Conservation (phyloP, 2,888 invertebrate species). For the Napeogenes sylphis region DNA sequence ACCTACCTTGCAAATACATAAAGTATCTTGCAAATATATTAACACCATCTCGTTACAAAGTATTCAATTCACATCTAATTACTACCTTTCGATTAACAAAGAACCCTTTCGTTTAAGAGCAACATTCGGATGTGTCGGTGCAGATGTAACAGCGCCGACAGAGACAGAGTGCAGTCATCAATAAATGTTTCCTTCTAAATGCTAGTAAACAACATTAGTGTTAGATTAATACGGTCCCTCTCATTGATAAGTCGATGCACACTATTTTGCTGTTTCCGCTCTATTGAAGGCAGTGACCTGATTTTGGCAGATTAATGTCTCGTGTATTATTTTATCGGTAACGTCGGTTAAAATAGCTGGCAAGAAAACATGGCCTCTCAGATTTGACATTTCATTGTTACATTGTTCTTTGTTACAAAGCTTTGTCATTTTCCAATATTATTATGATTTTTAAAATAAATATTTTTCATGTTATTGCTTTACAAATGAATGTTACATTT, state of each 20-base stretch:
- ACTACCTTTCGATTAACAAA: slow-evolving; percentile 32
- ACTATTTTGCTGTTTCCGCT: slow-evolving; percentile 50
- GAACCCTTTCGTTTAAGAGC: slow-evolving; percentile 35
- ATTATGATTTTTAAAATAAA: no score
- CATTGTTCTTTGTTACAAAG: neutral
- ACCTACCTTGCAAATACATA: no score
- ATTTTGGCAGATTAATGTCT: slow-evolving; percentile 35
- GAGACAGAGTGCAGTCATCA: slow-evolving; percentile 68
- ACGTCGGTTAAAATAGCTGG: slow-evolving; percentile 16
- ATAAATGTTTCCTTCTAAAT: slow-evolving; percentile 50
- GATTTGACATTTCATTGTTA: neutral
- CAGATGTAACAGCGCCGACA: slow-evolving; percentile 44
- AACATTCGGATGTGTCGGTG: slow-evolving; percentile 28
- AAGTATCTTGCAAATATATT: neutral
- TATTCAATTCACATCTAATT: slow-evolving; percentile 29
- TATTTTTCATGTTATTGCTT: no score
- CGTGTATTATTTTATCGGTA: slow-evolving; percentile 27
- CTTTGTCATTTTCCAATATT: no score
- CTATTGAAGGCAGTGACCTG: slow-evolving; percentile 39
- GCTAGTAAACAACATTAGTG: slow-evolving; percentile 63
- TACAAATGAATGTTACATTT: no score
- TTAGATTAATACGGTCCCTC: slow-evolving; percentile 59
- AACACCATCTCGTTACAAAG: slow-evolving; percentile 12
- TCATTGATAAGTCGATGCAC: slow-evolving; percentile 2
- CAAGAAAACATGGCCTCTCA: neutral